A percentile compares a stretch with the other conserved stretches of the same genome.
These are phyloP conservation scores for Tipula confusa DNA, from an alignment of 2,888 invertebrate species.

Conservation along the genomic window DNA sequence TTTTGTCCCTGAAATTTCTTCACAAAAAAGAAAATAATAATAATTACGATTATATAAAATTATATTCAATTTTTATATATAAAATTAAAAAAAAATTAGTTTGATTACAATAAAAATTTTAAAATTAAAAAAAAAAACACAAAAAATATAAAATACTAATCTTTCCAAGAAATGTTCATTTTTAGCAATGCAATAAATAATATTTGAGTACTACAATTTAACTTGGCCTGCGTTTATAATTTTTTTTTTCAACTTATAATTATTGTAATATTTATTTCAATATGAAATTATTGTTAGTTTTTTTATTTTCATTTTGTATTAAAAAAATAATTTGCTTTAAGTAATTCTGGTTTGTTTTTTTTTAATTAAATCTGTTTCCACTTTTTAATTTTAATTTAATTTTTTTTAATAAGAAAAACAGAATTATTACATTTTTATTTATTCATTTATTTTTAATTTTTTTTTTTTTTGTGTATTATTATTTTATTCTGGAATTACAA, in stretches of 20 bases:
- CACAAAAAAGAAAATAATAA: background rate
- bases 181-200: background rate
- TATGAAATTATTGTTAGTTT: conserved; percentile 25
- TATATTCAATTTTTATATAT: background rate
- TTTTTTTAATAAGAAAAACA: background rate
- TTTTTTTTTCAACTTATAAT: background rate
- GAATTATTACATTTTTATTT: conserved; percentile 7
- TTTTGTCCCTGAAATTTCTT: background rate
- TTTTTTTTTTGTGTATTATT: background rate
- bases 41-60: background rate
- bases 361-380: background rate
- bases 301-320: background rate
- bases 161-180: background rate
- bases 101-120: background rate
- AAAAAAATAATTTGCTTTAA: background rate
- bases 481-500: conserved; percentile 40
- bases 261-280: background rate
- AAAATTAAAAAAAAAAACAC: background rate
- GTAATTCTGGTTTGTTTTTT: background rate
- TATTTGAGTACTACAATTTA: background rate
- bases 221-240: background rate
- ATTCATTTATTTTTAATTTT: too few relatives aligned
- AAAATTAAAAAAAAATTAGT: background rate
- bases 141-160: background rate
- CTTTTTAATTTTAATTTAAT: background rate